Evolutionary conservation across 2,888 invertebrate species (phyloP).

Genomic region (Apotomis betuletana): DNA sequence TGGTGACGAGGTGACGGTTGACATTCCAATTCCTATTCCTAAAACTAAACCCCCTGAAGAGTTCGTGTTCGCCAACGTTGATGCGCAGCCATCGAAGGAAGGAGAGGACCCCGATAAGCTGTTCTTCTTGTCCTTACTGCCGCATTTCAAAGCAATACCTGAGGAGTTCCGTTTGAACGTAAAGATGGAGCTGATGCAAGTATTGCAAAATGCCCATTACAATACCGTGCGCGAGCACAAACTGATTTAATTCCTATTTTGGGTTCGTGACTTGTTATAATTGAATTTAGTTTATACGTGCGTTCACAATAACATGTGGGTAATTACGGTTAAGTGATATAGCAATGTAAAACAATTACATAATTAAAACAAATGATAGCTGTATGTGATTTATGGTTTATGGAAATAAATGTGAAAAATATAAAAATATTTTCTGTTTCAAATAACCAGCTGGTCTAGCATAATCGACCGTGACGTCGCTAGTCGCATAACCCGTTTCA

Average conservation of each 20-base stretch:
- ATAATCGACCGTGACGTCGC: no score
- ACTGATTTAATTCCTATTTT: conserved; percentile 48
- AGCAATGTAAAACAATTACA: conserved; percentile 35
- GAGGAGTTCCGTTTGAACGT: conserved; percentile 68
- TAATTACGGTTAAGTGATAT: conserved; percentile 36
- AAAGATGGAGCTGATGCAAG: conserved; percentile 77
- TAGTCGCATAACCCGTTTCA: no score
- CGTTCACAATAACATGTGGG: conserved; percentile 25
- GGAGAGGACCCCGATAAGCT: conserved; percentile 70
- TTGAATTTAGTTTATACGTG: conserved; percentile 28
- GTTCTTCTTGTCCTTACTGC: conserved; percentile 72
- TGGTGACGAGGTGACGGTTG: conserved; percentile 48
- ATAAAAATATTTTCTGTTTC: no score
- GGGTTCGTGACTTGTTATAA: conserved; percentile 29
- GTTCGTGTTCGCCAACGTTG: conserved; percentile 73
- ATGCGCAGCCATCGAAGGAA: conserved; percentile 56
- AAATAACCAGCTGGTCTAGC: no score
- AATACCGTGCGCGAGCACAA: conserved; percentile 58
- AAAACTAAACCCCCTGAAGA: conserved; percentile 56
- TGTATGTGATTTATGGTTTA: conserved; percentile 22
- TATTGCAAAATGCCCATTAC: conserved; percentile 68
- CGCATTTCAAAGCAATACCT: conserved; percentile 72
- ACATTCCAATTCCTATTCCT: conserved; percentile 46
- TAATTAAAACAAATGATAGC: conserved; percentile 31
- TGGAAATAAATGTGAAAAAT: not conserved